Base-by-base conservation (phyloP, 2,113 vertebrate species). In the Pseudolaguvia tuberculata region DNA sequence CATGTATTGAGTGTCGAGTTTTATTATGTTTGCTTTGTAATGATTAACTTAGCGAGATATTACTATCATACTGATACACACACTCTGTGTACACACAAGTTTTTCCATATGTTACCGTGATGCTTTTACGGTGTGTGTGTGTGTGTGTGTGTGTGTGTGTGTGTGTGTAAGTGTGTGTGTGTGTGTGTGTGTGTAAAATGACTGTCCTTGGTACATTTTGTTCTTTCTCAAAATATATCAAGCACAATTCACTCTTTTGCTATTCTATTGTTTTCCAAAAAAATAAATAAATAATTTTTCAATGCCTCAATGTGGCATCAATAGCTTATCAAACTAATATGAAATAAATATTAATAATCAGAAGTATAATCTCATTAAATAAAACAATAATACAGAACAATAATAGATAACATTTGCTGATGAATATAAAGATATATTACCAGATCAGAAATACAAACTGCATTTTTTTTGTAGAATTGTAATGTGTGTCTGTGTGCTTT, bases 31-130 rank as follows among this genome's bases (percentile, higher is more conserved):
- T 17, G 35, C 47, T 39, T 48, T 73, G 58, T 73, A 63, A 73
- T 73, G 10, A 53, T 73, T 62, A 73, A 73, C 72, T 65, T 14
- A 4, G 15, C 53, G 48, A 27, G 25, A 47, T 47, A 27, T 47
- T 35, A 31, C 17, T 51, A 45, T 59, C 53, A 59, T 18, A 20
- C 65, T 70, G n/a, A 70, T 51, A 51, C 67, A 42, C 47, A 51
- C 47, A 23, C 8, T 48, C 35, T 58, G 53, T 35, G 57, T 23
- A 20, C 55, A 59, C 21, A 50, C 11, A 10, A 23, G 4, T 42
- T 42, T 42, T 9, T 42, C 58, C 20, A 35, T 23, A 29, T 27
- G 25, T 17, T n/a, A 27, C 17, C 48, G n/a, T 47, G 5, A 10
- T 39, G 35, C 31, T 29, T 29, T 13, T 4, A 23, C 15, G 25